Percentiles rank a stretch among this genome's conserved stretches.
phyloP scores from a whole-genome alignment of 2,797 vertebrate genomes.

The Dipus sagitta region DNA sequence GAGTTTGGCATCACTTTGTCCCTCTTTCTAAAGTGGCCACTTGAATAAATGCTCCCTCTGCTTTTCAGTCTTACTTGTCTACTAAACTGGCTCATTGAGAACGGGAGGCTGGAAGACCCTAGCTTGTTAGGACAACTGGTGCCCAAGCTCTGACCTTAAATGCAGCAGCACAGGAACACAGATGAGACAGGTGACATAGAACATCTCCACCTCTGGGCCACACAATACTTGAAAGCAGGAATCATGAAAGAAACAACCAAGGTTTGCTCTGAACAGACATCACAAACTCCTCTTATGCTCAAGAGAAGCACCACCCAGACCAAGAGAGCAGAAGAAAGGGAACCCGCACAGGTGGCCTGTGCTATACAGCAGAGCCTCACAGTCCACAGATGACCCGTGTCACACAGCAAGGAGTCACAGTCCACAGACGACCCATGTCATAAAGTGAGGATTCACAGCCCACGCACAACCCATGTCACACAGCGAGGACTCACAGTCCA shows the following conservation, averaged over 20 bases:
- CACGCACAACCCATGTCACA: no score
- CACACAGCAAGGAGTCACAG: no score
- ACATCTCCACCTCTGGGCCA: background rate
- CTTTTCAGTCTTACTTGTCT: background rate
- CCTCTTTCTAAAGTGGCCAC: background rate
- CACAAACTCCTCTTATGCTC: background rate
- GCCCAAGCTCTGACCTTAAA: no score
- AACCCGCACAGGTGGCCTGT: background rate
- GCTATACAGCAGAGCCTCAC: background rate
- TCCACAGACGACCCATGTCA: no score
- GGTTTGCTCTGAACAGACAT: background rate
- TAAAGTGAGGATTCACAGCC: no score
- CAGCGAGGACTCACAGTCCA: no score
- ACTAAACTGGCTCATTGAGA: background rate
- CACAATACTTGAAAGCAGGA: background rate
- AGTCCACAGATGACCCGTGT: no score
- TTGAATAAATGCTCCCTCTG: background rate
- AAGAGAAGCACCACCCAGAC: background rate
- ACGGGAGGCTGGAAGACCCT: no score
- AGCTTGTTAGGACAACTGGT: no score
- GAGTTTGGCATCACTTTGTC: background rate
- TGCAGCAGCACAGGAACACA: background rate
- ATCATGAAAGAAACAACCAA: background rate
- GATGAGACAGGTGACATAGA: rapidly evolving
- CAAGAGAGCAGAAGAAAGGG: no score